These are phyloP conservation scores for Anoplius nigerrimus DNA, from an alignment of 2,888 invertebrate species.

Conservation along the genomic window DNA sequence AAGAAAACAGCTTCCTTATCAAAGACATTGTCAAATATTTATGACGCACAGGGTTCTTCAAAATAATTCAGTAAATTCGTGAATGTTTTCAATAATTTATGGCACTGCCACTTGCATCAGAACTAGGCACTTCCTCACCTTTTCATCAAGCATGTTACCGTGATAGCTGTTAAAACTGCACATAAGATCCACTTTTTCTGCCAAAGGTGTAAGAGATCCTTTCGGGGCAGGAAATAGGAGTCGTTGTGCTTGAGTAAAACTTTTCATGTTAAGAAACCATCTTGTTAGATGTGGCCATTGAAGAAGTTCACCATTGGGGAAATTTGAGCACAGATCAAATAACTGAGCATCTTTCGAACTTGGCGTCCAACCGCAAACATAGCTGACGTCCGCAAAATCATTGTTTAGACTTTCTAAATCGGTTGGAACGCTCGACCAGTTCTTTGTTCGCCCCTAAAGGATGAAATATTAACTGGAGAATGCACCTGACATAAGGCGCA, in stretches of 20 bases:
- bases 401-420: constrained; percentile 68
- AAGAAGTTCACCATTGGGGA: constrained; percentile 68
- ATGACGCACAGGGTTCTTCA: no score
- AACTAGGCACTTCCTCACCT: constrained; percentile 61
- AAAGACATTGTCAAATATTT: no score
- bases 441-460: background rate
- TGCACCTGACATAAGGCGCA: background rate
- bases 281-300: constrained; percentile 77
- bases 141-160: constrained; percentile 56
- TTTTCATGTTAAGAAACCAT: constrained; percentile 81
- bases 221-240: constrained; percentile 73
- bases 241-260: constrained; percentile 78
- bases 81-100: constrained; percentile 43
- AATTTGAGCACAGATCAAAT: constrained; percentile 64
- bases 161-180: constrained; percentile 23
- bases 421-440: constrained; percentile 37
- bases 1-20: no score
- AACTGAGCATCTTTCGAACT: constrained; percentile 76
- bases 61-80: no score
- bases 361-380: constrained; percentile 78
- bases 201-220: constrained; percentile 72
- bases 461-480: constrained; percentile 1
- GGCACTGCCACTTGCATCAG: constrained; percentile 48
- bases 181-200: constrained; percentile 53
- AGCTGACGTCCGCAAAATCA: constrained; percentile 78